Conservation (phyloP, 53 echinoderm and acorn worm genomes). For the Arbacia lixula region DNA sequence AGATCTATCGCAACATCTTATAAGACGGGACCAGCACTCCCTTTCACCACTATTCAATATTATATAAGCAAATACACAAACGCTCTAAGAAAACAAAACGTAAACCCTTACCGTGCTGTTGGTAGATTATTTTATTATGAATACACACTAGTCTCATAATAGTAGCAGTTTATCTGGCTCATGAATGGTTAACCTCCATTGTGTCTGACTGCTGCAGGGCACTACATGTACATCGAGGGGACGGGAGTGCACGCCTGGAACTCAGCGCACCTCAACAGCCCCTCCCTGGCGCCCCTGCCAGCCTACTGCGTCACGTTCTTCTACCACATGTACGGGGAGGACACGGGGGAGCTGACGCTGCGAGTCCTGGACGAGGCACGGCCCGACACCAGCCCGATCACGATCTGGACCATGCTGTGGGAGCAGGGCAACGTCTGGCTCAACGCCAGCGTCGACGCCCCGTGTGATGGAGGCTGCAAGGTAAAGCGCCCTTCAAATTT, state of each 20-base stretch:
- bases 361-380: slow-evolving; percentile 2
- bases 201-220: slow-evolving; percentile 46
- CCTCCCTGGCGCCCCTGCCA: slow-evolving; percentile 33
- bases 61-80: no score
- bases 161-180: no score
- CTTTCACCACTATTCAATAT: no score
- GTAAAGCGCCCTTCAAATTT: background rate
- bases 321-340: slow-evolving; percentile 79
- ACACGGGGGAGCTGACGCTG: slow-evolving; percentile 32
- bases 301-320: slow-evolving; percentile 67
- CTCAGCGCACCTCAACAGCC: slow-evolving; percentile 67
- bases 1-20: no score
- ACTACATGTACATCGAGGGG: slow-evolving; percentile 74
- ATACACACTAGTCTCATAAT: no score
- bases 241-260: slow-evolving; percentile 59
- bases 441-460: slow-evolving; percentile 8
- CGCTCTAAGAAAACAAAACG: no score
- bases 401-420: slow-evolving; percentile 34
- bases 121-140: no score
- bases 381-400: background rate
- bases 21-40: no score
- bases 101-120: no score
- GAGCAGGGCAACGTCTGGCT: slow-evolving; percentile 41
- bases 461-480: slow-evolving; percentile 33
- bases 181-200: no score